phyloP scores from a whole-genome alignment of 1,140 invertebrate genomes.

The Diprion similis region DNA sequence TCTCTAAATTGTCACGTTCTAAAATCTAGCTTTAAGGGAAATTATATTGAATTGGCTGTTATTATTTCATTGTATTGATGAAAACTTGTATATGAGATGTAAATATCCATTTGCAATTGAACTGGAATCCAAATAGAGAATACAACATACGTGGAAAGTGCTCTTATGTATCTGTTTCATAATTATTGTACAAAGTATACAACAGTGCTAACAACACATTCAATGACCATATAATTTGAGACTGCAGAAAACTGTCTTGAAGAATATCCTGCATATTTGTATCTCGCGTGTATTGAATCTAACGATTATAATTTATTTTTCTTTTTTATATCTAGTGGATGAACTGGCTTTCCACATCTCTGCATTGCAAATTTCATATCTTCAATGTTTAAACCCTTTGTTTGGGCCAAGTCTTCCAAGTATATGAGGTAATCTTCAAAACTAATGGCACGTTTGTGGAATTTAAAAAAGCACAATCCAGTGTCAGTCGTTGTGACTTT shows the following conservation, averaged over 20 bases:
- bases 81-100: not conserved
- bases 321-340: slow-evolving; percentile 21
- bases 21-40: not conserved
- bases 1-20: not conserved
- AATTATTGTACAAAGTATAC: not conserved
- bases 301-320: not conserved
- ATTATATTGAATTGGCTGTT: slow-evolving; percentile 1
- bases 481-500: slow-evolving; percentile 69
- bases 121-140: not conserved
- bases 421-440: slow-evolving; percentile 40
- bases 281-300: too few species aligned
- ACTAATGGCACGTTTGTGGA: slow-evolving; percentile 58
- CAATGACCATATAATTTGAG: not conserved
- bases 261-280: too few species aligned
- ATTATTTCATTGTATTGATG: not conserved
- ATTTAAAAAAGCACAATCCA: slow-evolving; percentile 67
- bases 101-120: not conserved
- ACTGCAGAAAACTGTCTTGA: too few species aligned
- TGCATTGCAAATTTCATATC: slow-evolving; percentile 39
- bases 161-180: not conserved
- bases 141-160: not conserved
- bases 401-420: slow-evolving; percentile 34
- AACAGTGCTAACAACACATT: not conserved
- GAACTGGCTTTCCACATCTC: slow-evolving; percentile 30
- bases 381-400: slow-evolving; percentile 35